These are phyloP conservation scores for Seriola aureovittata DNA, from an alignment of 2,113 vertebrate species.

Conservation along the genomic window DNA sequence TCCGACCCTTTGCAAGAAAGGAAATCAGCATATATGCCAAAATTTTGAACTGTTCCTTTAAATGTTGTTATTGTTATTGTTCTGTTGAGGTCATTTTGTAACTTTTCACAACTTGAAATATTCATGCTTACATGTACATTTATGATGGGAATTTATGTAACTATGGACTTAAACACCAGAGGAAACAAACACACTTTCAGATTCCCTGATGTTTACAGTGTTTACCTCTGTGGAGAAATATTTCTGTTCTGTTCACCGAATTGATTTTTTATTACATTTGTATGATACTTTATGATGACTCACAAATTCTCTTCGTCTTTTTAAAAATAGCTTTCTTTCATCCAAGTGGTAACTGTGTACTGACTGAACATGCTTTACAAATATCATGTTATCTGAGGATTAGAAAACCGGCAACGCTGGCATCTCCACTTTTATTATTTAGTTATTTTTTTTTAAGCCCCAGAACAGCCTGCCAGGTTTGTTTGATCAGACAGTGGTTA, in stretches of 20 bases:
- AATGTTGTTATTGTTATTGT: background rate
- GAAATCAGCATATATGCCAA: background rate
- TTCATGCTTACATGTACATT: too few species aligned
- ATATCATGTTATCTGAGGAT: constrained; percentile 48
- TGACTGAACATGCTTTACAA: constrained; percentile 37
- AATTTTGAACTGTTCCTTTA: background rate
- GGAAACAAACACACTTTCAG: background rate
- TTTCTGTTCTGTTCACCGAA: background rate
- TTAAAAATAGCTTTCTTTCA: constrained; percentile 1
- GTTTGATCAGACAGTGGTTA: constrained; percentile 49
- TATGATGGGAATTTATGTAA: background rate
- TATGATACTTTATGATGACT: background rate
- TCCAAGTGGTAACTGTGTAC: constrained; percentile 26
- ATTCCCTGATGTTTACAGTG: background rate
- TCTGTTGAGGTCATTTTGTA: too few species aligned
- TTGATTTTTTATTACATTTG: background rate
- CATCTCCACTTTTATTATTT: constrained; percentile 40
- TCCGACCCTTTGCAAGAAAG: background rate
- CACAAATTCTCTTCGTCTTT: constrained; percentile 25
- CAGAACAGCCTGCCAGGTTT: constrained; percentile 34
- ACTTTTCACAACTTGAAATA: too few species aligned
- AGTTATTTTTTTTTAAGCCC: constrained; percentile 42
- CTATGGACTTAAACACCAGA: background rate
- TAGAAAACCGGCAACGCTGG: constrained; percentile 34
- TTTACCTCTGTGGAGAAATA: background rate